Conservation (phyloP, 2,888 invertebrate genomes). For the Drepana falcataria region DNA sequence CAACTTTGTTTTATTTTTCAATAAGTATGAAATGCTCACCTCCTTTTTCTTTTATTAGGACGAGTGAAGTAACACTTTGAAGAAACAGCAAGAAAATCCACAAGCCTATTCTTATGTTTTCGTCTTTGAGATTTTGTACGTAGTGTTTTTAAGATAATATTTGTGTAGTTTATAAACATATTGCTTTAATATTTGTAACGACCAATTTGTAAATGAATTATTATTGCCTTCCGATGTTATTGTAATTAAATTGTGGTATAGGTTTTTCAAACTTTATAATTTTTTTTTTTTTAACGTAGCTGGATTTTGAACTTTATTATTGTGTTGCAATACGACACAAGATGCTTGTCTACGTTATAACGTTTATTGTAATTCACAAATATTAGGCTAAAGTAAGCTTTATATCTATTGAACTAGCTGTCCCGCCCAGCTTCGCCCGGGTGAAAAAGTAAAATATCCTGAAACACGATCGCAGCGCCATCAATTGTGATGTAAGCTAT, state of each 20-base stretch:
- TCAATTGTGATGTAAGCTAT: too few species aligned
- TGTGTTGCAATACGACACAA: background rate
- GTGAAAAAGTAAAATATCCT: too few species aligned
- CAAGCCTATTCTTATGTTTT: background rate
- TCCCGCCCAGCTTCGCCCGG: too few species aligned
- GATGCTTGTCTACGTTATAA: background rate
- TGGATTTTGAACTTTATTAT: background rate
- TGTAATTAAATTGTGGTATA: background rate
- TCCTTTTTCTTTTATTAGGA: too few species aligned
- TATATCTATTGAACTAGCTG: too few species aligned
- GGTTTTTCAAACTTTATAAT: background rate
- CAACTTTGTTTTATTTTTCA: too few species aligned
- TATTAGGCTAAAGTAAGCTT: too few species aligned
- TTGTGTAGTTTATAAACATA: background rate
- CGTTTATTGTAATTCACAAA: too few species aligned
- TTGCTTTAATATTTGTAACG: conserved; percentile 2
- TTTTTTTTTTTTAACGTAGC: background rate
- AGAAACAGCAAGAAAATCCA: background rate
- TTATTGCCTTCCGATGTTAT: background rate
- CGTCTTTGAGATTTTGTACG: background rate
- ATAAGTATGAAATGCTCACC: background rate
- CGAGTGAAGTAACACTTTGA: background rate
- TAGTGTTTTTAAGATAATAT: background rate
- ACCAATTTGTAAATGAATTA: background rate
- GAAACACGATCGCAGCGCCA: too few species aligned